Evolutionary conservation across 1,140 invertebrate genomes (phyloP), one percentile per base, ranked within the genome.

Genomic region (Drosophila simulans): DNA sequence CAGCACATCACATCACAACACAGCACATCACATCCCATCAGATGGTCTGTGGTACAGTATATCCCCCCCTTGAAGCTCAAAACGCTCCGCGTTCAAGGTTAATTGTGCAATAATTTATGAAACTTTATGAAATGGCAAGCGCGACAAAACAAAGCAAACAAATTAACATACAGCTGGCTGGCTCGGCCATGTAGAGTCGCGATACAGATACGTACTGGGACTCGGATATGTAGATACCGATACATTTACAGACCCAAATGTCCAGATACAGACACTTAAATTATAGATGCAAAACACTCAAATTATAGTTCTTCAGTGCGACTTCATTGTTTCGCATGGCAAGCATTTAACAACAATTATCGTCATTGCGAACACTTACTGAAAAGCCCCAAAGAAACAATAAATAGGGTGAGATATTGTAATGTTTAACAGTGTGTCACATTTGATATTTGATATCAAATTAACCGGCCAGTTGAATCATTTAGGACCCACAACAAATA

Each of bases 51-150:
- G 5, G 25, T 27, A 27, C 31, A 10, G 31, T 12, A 20, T 43
- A 4, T 11, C 15, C 20, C 34, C 62, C 56, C 22, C 34, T 39
- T 51, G 31, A 55, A 51, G 51, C 51, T 51, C 12, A 46, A 52
- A 22, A 8, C 58, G 64, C 59, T 65, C 22, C 58, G 12, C 51
- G 52, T 59, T 80, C 80, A 83, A 83, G 80, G 80, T 84, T 80
- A 84, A 83, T 83, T 84, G 80, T 83, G 80, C 80, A 84, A 85
- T 83, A 83, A 83, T 66, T 76, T 83, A 84, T 84, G 80, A 84
- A 83, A 84, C 60, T 71, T 81, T 82, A 82, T 82, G 79, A 77
- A 77, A 81, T 62, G 66, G 68, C 79, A 72, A 81, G 62, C 76
- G 62, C 71, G 71, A 78, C 76, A 60, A 84, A 76, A 53, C 69